These are phyloP conservation scores for Sminthurides aquaticus DNA, from an alignment of 2,888 invertebrate species.

Conservation along the genomic window DNA sequence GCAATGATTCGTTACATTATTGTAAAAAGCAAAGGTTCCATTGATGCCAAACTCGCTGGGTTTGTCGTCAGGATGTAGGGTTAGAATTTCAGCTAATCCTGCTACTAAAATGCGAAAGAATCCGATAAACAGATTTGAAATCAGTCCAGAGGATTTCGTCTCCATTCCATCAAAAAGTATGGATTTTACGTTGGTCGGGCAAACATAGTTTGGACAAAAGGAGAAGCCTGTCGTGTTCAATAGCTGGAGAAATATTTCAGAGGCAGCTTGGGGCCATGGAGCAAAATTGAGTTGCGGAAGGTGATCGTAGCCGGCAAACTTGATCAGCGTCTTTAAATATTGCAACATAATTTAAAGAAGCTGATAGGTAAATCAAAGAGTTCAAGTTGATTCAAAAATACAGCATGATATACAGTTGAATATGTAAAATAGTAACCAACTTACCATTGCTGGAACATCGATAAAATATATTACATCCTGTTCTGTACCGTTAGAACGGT, in stretches of 20 bases:
- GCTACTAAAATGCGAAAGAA: not conserved
- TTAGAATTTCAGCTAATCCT: not conserved
- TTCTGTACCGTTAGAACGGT: slow-evolving; percentile 6
- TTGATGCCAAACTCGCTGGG: not conserved
- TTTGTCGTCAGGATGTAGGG: not conserved
- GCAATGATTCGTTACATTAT: no score
- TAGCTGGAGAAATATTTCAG: no score
- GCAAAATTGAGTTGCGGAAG: no score
- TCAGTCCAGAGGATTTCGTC: not conserved
- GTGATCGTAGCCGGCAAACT: no score
- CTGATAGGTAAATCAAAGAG: no score
- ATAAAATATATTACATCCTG: slow-evolving; percentile 2
- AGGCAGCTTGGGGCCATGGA: no score
- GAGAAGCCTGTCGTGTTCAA: no score
- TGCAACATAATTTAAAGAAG: no score
- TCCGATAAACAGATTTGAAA: not conserved
- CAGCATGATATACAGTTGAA: no score
- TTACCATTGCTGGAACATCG: slow-evolving; percentile 14
- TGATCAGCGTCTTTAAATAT: no score
- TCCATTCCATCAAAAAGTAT: not conserved
- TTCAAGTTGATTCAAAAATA: no score
- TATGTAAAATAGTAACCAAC: no score
- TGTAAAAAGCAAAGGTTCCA: not conserved
- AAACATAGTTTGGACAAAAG: not conserved
- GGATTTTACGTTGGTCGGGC: not conserved